Evolutionary conservation across 2,888 invertebrate species (phyloP), one percentile per base, ranked within the genome.

Genomic region (Ophioninae sp.): DNA sequence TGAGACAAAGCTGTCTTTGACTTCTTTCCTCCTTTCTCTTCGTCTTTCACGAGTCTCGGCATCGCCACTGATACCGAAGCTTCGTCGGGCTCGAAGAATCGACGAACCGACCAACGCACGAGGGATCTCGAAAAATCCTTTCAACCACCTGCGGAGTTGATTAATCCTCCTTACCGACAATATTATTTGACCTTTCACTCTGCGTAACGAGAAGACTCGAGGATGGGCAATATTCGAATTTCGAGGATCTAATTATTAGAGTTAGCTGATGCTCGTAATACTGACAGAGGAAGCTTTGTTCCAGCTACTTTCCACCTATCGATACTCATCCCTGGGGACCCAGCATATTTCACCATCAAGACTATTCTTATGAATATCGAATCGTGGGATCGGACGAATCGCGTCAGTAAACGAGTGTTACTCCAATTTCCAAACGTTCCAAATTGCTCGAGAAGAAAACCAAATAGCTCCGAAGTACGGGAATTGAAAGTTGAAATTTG

Each of bases 1-100:
- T 51, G 58, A 86, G 78, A 86, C 86, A 86, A 86, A 85, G 86
- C 82, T 69, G 59, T 77, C 77, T 78, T 79, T 79, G 44, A 64
- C 74, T 71, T 6, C 30, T 77, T 13, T 68, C 51, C 58, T 59
- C 41, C 7, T 30, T 76, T 71, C 39, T 39, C n/a, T 39, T 56
- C 37, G 23, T n/a, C 58, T 65, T 13, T 82, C 67, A 51, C 22
- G 64, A 74, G 58, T 71, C 39, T 41, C 67, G 79, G 78, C 81
- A 84, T 79, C 82, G 84, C 79, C 82, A 84, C 81, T 76, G 84
- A 79, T 68, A 30, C 30, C 30, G 58, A 69, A 56, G 75, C 84
- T 84, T 84, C 82, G 84, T 82, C 84, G 76, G 82, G 79, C 56
- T 44, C 61, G 75, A 81, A 79, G 77, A 72, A 81, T 81, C 73